Base-by-base conservation (phyloP, 2,888 invertebrate species). In the Chymomyza caudatula region DNA sequence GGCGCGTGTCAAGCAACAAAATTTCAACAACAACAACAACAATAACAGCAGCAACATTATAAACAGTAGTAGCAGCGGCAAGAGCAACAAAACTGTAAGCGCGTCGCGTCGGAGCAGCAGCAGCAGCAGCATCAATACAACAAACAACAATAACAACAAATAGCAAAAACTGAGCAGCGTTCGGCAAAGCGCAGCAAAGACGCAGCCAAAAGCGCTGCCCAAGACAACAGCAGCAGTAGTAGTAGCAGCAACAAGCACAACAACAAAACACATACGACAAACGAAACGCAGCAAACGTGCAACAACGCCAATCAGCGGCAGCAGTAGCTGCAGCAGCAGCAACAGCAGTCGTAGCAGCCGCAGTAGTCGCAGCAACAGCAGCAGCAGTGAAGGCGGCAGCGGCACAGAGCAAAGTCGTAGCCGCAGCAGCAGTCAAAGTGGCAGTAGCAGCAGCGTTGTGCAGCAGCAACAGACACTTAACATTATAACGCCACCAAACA, bases 121-220 rank as follows among this genome's bases (percentile, higher is more conserved):
- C 55, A 37, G 5, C 22, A 43, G 4, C 29, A 55, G 17, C 55
- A 52, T 63, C 58, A 68, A 71, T 66, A 73, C 69, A 66, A 53
- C 59, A 64, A 75, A 75, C 69, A 85, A 75, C 69, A 85, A 78
- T 54, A 77, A 80, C 77, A 76, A 70, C 63, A 85, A 80, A 80
- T 80, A 80, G 86, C 80, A 85, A 80, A 80, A 80, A 85, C 81
- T 80, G 73, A 75, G 69, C 69, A 84, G 80, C 86, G 80, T 85
- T 85, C 86, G 84, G 86, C 84, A 85, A 63, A 83, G 73, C 80
- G 80, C 80, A 80, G 52, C 58, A 64, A 71, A 65, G 54, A 13
- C 51, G 65, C 72, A 72, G 59, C 67, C 66, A 20, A 49, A 60
- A 55, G 51, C 22, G 47, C 22, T 22, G 58, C 20, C 42, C 5